These are phyloP conservation scores for Bombyx mandarina DNA, from an alignment of 1,140 invertebrate species.

Conservation along the genomic window DNA sequence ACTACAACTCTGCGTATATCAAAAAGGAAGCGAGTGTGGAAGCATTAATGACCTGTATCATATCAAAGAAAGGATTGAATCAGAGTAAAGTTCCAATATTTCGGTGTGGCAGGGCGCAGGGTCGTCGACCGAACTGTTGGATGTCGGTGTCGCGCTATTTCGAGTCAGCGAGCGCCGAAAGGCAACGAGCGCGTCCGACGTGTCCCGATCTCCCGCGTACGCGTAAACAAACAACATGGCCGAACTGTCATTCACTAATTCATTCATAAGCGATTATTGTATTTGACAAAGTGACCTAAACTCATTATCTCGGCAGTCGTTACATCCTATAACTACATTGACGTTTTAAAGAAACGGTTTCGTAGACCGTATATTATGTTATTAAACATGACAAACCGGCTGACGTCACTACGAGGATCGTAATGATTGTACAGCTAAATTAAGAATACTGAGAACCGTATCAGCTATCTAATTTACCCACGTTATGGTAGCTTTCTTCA, in stretches of 20 bases:
- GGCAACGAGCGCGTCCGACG: slow-evolving; percentile 41
- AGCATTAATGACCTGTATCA: slow-evolving; percentile 27
- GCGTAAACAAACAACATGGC: slow-evolving; percentile 66
- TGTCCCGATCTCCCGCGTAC: slow-evolving; percentile 31
- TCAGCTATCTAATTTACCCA: too few species aligned
- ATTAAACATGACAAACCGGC: slow-evolving; percentile 3
- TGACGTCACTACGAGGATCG: slow-evolving; percentile 2
- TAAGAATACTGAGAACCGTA: too few species aligned
- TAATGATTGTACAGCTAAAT: too few species aligned
- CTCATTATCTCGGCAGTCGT: slow-evolving; percentile 29
- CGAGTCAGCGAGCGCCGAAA: slow-evolving; percentile 45
- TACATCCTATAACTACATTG: slow-evolving; percentile 15
- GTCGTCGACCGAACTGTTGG: slow-evolving; percentile 59
- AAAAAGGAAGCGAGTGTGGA: slow-evolving; percentile 9
- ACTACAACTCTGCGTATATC: slow-evolving; percentile 8
- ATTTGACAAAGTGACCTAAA: slow-evolving; percentile 54
- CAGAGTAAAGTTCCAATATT: slow-evolving; percentile 51
- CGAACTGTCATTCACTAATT: slow-evolving; percentile 66
- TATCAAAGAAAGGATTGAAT: slow-evolving; percentile 36
- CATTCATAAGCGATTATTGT: slow-evolving; percentile 62
- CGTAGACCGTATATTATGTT: slow-evolving; percentile 2
- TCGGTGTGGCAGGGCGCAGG: slow-evolving; percentile 53
- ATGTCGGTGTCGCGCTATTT: slow-evolving; percentile 58
- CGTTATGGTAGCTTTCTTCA: too few species aligned
- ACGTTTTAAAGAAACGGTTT: slow-evolving; percentile 9